Base-by-base conservation (phyloP, 2,888 invertebrate genomes). In the Diarsia dahlii region DNA sequence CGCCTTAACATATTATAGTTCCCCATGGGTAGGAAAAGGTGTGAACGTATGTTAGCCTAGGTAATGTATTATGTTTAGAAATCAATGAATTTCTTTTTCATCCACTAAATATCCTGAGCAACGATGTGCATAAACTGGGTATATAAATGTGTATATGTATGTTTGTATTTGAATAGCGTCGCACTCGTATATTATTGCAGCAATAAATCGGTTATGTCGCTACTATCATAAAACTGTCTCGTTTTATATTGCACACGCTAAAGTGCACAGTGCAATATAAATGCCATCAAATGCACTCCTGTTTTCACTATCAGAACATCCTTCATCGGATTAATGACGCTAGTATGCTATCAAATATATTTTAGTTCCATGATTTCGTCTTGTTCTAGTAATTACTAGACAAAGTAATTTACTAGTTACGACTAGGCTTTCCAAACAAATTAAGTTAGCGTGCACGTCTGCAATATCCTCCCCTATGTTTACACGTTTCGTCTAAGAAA, bases 401-500 rank as follows among this genome's bases (percentile, higher is more conserved):
- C n/a, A 48, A 63, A 48, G 13, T 54, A 48, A 6, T 63, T 23
- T 1, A 39, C 6, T 23, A 13, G 18, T 62, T 28, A 28, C 18
- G 28, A 4, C 39, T 10, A 34, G 48, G 50, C 28, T 50, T 48
- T 23, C 20, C 28, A 34, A 52, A 58, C 64, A 74, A 52, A 52
- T 65, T 15, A 65, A n/a, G 8, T 4, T 23, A 63, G 50, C 64
- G 65, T 45, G 56, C 39, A n/a, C 28, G 78, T 46, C 62, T n/a
- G 34, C 5, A 20, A 10, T 70, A 28, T 6, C 3, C 23, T 3
- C 23, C 54, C 75, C 56, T 67, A 67, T 86, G 81, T 83, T 81
- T 78, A 50, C 23, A 28, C 52, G 75, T 39, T 74, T 65, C 67
- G 71, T 79, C 69, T 39, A 64, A 85, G 78, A 82, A 82, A 76